Evolutionary conservation across 2,113 vertebrate species (phyloP).

Genomic region (Ancistrus triradiatus): DNA sequence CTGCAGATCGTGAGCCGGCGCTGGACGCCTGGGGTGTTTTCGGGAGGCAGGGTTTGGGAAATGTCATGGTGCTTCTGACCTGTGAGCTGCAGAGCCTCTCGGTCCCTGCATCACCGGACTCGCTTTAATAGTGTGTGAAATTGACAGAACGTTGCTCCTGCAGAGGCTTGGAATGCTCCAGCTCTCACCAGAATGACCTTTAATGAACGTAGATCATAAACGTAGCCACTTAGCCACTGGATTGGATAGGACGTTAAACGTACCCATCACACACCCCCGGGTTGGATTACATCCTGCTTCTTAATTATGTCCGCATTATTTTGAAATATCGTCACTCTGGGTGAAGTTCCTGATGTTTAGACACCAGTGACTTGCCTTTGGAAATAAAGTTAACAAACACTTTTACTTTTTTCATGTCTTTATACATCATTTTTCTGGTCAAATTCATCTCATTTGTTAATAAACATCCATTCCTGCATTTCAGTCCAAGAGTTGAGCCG

Average conservation of each 20-base stretch:
- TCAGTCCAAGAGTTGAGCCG: no score
- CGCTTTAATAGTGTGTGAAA: constrained; percentile 72
- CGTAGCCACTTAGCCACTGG: neutral
- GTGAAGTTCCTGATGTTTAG: no score
- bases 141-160: constrained; percentile 21
- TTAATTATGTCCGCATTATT: no score
- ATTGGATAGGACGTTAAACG: neutral
- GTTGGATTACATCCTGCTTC: neutral
- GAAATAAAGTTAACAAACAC: no score
- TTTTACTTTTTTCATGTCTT: no score
- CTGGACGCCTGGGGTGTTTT: constrained; percentile 61
- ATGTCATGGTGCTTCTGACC: constrained; percentile 65
- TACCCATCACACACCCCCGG: neutral
- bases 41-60: constrained; percentile 64
- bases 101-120: constrained; percentile 61
- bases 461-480: no score
- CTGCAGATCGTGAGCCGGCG: constrained; percentile 72
- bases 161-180: neutral
- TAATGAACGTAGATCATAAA: constrained; percentile 47
- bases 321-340: neutral
- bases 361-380: no score
- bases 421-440: no score
- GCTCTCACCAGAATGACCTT: neutral
- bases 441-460: no score
- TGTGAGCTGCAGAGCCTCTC: constrained; percentile 56